Conservation (phyloP, 1,140 invertebrate species). For the Dinoponera quadriceps region DNA sequence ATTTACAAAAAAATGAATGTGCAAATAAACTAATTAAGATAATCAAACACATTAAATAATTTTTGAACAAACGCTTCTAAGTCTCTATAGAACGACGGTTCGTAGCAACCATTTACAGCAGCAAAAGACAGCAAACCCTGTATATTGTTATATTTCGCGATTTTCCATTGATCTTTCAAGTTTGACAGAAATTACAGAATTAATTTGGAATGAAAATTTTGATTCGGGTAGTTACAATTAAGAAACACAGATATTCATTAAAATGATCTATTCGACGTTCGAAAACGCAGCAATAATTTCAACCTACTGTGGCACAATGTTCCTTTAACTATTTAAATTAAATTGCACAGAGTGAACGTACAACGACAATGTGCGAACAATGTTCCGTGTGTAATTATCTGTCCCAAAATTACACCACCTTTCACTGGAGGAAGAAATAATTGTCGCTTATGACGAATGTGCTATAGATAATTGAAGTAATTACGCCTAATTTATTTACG, state of each 20-base stretch:
- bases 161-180: too few relatives aligned
- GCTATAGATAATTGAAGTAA: conserved; percentile 24
- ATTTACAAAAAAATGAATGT: too few relatives aligned
- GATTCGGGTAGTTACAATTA: neutral
- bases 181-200: too few relatives aligned
- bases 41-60: too few relatives aligned
- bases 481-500: neutral
- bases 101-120: too few relatives aligned
- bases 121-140: too few relatives aligned
- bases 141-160: too few relatives aligned
- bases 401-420: neutral
- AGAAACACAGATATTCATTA: neutral
- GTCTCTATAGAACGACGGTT: too few relatives aligned
- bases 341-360: neutral
- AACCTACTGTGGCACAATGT: neutral
- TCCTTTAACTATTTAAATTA: neutral
- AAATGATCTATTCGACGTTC: neutral
- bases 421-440: neutral
- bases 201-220: too few relatives aligned
- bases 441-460: neutral
- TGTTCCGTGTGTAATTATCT: neutral
- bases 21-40: too few relatives aligned
- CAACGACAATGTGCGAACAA: neutral
- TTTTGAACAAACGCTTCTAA: too few relatives aligned
- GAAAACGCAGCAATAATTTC: neutral